Conservation (phyloP, 2,888 invertebrate species). For the Epistrophe eligans region DNA sequence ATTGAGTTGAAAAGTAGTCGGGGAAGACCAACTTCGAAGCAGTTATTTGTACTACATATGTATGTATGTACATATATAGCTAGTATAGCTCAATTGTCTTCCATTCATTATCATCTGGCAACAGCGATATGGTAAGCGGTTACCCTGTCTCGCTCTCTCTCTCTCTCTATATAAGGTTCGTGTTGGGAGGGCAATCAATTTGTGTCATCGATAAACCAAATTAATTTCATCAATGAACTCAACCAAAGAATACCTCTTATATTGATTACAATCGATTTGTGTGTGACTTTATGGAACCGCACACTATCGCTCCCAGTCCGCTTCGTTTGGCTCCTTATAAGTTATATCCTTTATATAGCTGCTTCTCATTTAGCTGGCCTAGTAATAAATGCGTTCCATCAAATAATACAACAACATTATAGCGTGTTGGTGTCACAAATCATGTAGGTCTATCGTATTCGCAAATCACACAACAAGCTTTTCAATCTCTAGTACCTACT, state of each 20-base stretch:
- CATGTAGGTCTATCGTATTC: conserved; percentile 24
- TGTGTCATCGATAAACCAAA: conserved; percentile 75
- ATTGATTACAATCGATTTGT: conserved; percentile 74
- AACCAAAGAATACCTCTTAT: conserved; percentile 68
- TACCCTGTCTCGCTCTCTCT: conserved; percentile 20
- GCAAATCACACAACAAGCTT: conserved; percentile 25
- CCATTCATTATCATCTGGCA: conserved; percentile 47
- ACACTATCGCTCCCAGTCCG: conserved; percentile 11
- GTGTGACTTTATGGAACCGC: conserved; percentile 39
- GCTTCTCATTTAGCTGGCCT: not conserved
- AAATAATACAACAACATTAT: conserved; percentile 27
- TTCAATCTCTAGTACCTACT: too few relatives aligned
- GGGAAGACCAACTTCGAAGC: conserved; percentile 34
- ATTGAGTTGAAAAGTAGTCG: not conserved
- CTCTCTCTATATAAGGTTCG: not conserved
- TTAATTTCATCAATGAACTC: conserved; percentile 73
- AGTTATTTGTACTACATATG: too few relatives aligned
- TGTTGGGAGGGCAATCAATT: conserved; percentile 63
- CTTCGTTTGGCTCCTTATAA: conserved; percentile 34
- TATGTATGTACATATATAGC: too few relatives aligned
- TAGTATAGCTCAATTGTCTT: conserved; percentile 54
- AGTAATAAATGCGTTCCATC: conserved; percentile 59
- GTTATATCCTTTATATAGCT: not conserved
- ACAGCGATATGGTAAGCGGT: conserved; percentile 57
- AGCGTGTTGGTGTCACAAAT: conserved; percentile 53